Evolutionary conservation across 2,113 vertebrate species (phyloP), one percentile per base, ranked within the genome.

Genomic region (Hystrix cristata): DNA sequence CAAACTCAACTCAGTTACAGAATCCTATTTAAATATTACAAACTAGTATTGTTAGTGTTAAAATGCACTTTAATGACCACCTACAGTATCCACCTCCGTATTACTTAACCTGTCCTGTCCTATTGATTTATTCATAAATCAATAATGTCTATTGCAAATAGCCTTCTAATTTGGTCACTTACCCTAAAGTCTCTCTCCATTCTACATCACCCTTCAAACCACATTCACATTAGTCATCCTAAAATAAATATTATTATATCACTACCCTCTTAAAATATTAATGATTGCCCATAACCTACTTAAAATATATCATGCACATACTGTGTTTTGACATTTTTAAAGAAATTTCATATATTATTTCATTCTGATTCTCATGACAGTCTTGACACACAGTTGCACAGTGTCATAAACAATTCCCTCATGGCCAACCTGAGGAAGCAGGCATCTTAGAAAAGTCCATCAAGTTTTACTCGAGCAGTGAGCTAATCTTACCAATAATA

Each of bases 181-280:
- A 84, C 10, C 1, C 53, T 87, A 0, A 34, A 64, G 48, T 81
- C 7, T 60, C n/a, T 80, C 31, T 4, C 55, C 16, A 78, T 29
- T 60, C 14, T 43, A 65, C 65, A 38, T 4, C 67, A 60, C 62
- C 18, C 9, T 72, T 78, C 69, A 71, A 69, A 46, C 2, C 18
- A 93, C 11, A 38, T 60, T 92, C 55, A 57, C 18, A 21, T 46
- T 87, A 74, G 31, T 62, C 11, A 65, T 34, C 57, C 2, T 67
- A 86, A 53, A 91, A 76, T 93, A 96, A 94, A 67, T 81, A 7
- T 69, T 43, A 71, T 93, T 78, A 18, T 59, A 83, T 69, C 25
- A 46, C 8, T 67, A 83, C 9, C 43, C 27, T 74, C n/a, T 5
- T 86, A 80, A 46, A 91, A 67, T 64, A 71, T 65, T 80, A 90